Evolutionary conservation across 2,888 invertebrate species (phyloP), one percentile per base, ranked within the genome.

Genomic region (Pristionchus entomophagus): DNA sequence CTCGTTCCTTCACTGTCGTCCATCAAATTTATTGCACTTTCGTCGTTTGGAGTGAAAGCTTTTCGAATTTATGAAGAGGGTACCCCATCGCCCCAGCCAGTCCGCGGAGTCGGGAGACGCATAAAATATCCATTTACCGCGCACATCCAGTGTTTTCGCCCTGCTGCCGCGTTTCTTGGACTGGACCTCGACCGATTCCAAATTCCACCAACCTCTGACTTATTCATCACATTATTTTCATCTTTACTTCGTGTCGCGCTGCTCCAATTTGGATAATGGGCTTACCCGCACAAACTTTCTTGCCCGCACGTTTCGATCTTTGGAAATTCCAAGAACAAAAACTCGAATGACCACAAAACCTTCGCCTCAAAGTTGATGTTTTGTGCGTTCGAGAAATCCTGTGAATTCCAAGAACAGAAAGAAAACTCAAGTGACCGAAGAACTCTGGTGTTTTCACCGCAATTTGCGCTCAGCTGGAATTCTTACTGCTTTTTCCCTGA

Each of bases 1-100:
- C 14, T 65, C 65, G 65, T 65, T 65, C 35, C 17, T 65, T 35
- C 22, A 35, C 35, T 35, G 59, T n/a, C 59, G 41, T 45, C 73
- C 73, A 73, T 73, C 73, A 73, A 73, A 73, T 73, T 22, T 73
- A 73, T 45, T 73, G 41, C 73, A 45, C 73, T 41, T 26, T 65
- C 65, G 19, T 32, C 29, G 45, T 26, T 73, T 73, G 22, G 73
- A 73, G 41, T 73, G 41, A 73, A 73, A 73, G 73, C 73, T 26
- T 73, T 73, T 65, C 32, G 65, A n/a, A n/a, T n/a, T n/a, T n/a
- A n/a, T n/a, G n/a, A n/a, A 65, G 65, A 65, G 35, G 65, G 26
- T 35, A 14, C 32, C 19, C 35, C 62, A 6, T 10, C 45, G 6
- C 65, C 29, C 29, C 29, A 26, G 35, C 29, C 35, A 26, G 8